phyloP scores from a whole-genome alignment of 2,888 invertebrate species.

The Oxystoma pomonae region DNA sequence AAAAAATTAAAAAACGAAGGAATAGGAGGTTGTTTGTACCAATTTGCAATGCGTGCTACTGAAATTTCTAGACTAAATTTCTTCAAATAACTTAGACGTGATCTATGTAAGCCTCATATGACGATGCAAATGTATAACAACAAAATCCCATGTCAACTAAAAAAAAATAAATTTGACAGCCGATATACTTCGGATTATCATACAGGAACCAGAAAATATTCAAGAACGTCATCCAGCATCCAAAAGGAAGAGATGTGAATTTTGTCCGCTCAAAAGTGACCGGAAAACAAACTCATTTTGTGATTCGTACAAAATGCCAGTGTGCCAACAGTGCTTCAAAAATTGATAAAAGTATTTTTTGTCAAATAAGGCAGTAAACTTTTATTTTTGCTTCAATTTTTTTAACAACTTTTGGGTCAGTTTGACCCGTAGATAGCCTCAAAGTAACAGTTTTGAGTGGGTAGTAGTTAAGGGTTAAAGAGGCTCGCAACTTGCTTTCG shows the following conservation, averaged over 20 bases:
- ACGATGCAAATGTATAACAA: constrained; percentile 6
- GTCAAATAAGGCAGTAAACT: background rate
- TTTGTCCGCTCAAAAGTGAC: constrained; percentile 11
- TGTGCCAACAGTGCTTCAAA: constrained; percentile 6
- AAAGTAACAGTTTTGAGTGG: constrained; percentile 6
- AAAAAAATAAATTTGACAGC: background rate
- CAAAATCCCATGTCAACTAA: background rate
- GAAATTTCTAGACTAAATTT: constrained; percentile 14
- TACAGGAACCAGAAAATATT: background rate
- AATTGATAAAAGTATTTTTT: background rate
- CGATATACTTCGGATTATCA: background rate
- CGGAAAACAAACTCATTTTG: constrained; percentile 10
- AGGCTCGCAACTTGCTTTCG: no score
- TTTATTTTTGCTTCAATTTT: background rate
- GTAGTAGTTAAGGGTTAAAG: constrained; percentile 15
- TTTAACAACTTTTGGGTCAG: background rate
- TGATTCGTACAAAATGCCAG: constrained; percentile 6
- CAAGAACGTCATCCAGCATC: constrained; percentile 6
- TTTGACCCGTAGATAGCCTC: constrained; percentile 8
- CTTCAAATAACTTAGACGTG: constrained; percentile 11
- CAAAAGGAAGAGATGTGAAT: constrained; percentile 14
- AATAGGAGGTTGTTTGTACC: constrained; percentile 9
- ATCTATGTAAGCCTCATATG: constrained; percentile 9
- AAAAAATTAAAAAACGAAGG: constrained; percentile 1
- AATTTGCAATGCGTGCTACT: constrained; percentile 14